Base-by-base conservation (phyloP, 2,113 vertebrate species). In the Callorhinus ursinus region DNA sequence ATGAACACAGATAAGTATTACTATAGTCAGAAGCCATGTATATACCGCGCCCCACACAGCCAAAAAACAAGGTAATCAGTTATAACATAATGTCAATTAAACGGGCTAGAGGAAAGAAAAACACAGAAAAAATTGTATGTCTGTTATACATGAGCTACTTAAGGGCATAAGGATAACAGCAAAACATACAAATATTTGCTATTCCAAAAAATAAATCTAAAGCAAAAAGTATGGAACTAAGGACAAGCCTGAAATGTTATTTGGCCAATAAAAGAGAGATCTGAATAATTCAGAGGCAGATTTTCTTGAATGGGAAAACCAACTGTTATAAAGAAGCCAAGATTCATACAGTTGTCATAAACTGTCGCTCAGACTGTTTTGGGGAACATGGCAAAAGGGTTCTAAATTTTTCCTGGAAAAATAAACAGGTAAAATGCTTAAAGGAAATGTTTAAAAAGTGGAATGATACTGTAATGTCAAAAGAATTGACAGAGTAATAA, bases 351-450 rank as follows among this genome's bases (percentile, higher is more conserved):
- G 55, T 33, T 94, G 42, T 76, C n/a, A 57, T 53, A 90, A 81
- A 42, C 74, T 79, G 36, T 46, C 55, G 79, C 7, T 31, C 46
- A 33, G 49, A 33, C 16, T 93, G 11, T 42, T 95, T 95, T 26
- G 21, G 46, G 71, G 42, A 93, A 85, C 36, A 71, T 12, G 79
- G 51, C 26, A 91, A 74, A 82, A 63, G 28, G 31, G n/a, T 77
- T 67, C 28, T 89, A 76, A 69, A 85, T 92, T 95, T 97, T 88
- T 92, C 49, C 28, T 89, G 16, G 63, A 81, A 96, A 96, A 83
- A 74, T 39, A 11, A 94, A 86, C 15, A 71, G 7, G 49, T 61
- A 81, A 77, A 88, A 74, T 67, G 46, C 14, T 96, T 57, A 39
- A 19, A 19, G 53, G 82, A 94, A 95, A 77, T 74, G 49, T 67